Evolutionary conservation across 2,113 vertebrate genomes (phyloP), one percentile per base, ranked within the genome.

Genomic region (Tenebrosternarchus preto): DNA sequence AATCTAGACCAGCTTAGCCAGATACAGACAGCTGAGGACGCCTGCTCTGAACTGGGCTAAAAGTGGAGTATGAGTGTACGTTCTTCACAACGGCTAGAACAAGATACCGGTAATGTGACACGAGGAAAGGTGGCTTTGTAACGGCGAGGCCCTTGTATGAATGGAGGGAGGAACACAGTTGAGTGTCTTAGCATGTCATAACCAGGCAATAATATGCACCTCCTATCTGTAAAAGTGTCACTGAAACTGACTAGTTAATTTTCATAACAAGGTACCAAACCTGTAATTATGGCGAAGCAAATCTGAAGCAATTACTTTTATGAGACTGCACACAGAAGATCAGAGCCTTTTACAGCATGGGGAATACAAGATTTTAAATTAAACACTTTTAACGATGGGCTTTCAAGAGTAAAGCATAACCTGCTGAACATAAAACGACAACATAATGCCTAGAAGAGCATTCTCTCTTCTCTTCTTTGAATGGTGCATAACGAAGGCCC

Each of bases 301-400:
- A 73, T 59, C 46, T 17, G n/a, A 0, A 73, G 68, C 59, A 50
- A 77, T 80, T 84, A 77, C n/a, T 5, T 80, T 77, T 60, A 80
- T 20, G 25, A 70, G 31, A 29, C 27, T 50, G 55, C 55, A 24
- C 46, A 24, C 29, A 33, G 6, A 66, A 22, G 27, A 29, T 36
- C 33, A 61, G 15, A 73, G 56, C 17, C n/a, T 16, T 39, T 76
- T 76, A 53, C 25, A 75, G 63, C 20, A 24, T 46, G 22, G 43
- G 25, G 20, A 75, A 74, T 61, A 74, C 36, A 31, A n/a, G 63
- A 29, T 61, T 55, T 36, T 17, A 55, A 46, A 66, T 63, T 79
- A 55, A 67, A 31, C 27, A 25, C 6, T 24, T 57, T 25, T 25
- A 43, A n/a, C 2, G 56, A 71, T 20, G n/a, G 5, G 29, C 11